Conservation (phyloP, 1,140 invertebrate species). For the Drosophila novamexicana region DNA sequence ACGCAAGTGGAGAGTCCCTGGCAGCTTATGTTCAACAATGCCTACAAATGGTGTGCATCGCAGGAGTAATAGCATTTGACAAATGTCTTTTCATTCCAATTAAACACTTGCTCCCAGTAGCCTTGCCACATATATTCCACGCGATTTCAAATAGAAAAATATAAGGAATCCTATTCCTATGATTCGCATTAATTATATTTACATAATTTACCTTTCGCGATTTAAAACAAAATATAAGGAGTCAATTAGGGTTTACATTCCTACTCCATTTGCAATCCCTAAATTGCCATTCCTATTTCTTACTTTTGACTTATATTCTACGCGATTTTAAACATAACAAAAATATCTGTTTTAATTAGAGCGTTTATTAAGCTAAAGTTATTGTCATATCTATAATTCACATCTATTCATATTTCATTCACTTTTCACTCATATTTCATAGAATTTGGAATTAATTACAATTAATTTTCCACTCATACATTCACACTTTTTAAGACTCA, state of each 20-base stretch:
- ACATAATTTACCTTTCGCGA: too few relatives aligned
- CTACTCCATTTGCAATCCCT: too few relatives aligned
- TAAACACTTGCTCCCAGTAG: slow-evolving; percentile 2
- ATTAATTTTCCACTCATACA: not conserved
- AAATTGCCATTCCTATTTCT: too few relatives aligned
- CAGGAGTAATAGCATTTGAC: not conserved
- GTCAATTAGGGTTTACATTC: too few relatives aligned
- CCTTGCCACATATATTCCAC: not conserved
- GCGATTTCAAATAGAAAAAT: not conserved
- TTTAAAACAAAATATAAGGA: not conserved
- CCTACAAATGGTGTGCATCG: slow-evolving; percentile 90
- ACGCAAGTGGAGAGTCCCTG: slow-evolving; percentile 90
- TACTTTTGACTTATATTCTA: too few relatives aligned
- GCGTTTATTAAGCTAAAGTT: too few relatives aligned
- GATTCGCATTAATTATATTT: not conserved
- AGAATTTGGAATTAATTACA: not conserved
- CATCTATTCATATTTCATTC: not conserved
- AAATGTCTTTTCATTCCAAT: slow-evolving; percentile 12
- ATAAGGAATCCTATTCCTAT: not conserved
- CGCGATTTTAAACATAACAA: too few relatives aligned
- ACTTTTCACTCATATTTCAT: not conserved
- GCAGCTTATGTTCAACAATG: slow-evolving; percentile 96
- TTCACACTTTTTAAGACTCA: not conserved
- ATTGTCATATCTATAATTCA: not conserved
- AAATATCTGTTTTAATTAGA: too few relatives aligned